Conservation (phyloP, 2,113 vertebrate species). For the Aegotheles bennettii region DNA sequence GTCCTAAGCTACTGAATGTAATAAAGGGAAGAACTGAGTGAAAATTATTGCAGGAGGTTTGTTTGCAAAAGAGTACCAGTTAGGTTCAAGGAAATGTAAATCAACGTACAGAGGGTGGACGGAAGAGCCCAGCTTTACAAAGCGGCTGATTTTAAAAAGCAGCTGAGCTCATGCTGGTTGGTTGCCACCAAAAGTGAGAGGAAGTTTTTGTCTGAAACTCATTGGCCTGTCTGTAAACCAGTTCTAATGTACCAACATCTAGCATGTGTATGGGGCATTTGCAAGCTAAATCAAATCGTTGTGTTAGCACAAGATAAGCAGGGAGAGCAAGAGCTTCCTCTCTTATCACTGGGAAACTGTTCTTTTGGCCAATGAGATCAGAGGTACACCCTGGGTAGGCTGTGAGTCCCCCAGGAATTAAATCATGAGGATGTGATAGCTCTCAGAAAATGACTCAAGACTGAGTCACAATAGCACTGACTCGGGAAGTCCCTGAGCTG, state of each 20-base stretch:
- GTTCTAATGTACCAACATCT: background rate
- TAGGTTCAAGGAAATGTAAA: background rate
- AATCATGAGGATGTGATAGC: background rate
- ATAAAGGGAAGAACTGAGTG: background rate
- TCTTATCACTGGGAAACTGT: background rate
- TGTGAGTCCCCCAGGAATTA: background rate
- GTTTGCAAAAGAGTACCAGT: background rate
- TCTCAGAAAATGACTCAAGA: background rate
- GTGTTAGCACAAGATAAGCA: background rate
- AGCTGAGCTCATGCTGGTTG: background rate
- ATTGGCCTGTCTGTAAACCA: background rate
- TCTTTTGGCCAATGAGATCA: background rate
- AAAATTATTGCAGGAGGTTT: background rate
- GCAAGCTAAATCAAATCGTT: background rate
- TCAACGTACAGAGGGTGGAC: background rate
- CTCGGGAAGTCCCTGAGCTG: background rate
- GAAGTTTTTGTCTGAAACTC: background rate
- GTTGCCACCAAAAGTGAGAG: background rate
- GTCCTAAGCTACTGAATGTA: background rate
- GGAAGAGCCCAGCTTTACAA: background rate
- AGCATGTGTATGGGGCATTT: rapidly evolving
- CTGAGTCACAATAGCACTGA: background rate
- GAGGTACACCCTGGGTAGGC: background rate
- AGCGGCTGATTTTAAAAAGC: background rate
- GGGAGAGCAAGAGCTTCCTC: background rate